Conservation (phyloP, 2,797 vertebrate genomes). For the Epinephelus malabaricus region DNA sequence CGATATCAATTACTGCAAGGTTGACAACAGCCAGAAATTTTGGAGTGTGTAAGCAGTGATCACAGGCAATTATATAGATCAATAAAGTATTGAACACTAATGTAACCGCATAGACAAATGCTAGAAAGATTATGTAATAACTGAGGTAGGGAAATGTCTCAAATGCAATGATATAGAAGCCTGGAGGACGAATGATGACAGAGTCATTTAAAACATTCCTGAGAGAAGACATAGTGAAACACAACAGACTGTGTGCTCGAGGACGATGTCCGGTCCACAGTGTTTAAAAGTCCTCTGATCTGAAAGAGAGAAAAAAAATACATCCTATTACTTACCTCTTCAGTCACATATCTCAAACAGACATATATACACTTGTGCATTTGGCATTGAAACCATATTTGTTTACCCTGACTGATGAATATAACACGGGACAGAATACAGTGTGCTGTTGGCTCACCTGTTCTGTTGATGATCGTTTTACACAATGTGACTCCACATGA, state of each 20-base stretch:
- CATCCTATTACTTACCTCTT: background rate
- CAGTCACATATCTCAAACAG: background rate
- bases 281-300: background rate
- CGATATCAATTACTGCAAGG: slow-evolving; percentile 69
- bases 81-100: slow-evolving; percentile 63
- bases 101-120: slow-evolving; percentile 65
- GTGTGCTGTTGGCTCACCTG: background rate
- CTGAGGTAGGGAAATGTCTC: slow-evolving; percentile 41
- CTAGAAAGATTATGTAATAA: slow-evolving; percentile 72
- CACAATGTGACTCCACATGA: background rate
- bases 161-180: slow-evolving; percentile 75
- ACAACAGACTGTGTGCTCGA: background rate
- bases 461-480: background rate
- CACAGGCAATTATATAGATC: slow-evolving; percentile 59
- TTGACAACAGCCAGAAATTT: slow-evolving; percentile 75
- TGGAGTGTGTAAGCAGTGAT: slow-evolving; percentile 67
- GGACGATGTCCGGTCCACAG: background rate
- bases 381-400: background rate
- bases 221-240: slow-evolving; percentile 43
- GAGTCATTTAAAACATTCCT: slow-evolving; percentile 46
- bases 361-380: background rate
- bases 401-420: background rate
- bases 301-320: background rate
- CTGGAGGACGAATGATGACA: slow-evolving; percentile 65
- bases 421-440: background rate